phyloP scores from a whole-genome alignment of 64 coral and sea anemone species.

The Stichodactyla mertensii region DNA sequence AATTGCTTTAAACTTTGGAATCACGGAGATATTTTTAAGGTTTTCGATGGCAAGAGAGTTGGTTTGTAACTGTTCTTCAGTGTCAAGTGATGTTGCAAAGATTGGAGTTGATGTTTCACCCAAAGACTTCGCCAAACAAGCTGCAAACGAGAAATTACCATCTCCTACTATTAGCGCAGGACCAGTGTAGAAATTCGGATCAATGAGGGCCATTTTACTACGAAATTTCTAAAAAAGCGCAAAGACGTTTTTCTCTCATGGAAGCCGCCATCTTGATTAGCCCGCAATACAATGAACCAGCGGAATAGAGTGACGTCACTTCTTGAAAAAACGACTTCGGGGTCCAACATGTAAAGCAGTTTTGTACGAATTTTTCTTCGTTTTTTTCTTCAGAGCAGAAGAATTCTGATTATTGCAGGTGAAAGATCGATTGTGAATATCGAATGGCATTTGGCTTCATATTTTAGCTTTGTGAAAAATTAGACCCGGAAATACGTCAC shows the following conservation, averaged over 20 bases:
- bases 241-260: not conserved
- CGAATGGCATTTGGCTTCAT: too few species aligned
- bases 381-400: too few species aligned
- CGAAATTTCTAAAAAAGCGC: not conserved
- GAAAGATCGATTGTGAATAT: too few species aligned
- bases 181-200: constrained; percentile 37
- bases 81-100: constrained; percentile 78
- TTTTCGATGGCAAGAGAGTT: constrained; percentile 74
- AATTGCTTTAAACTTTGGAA: constrained; percentile 50
- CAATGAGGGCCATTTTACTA: constrained; percentile 56
- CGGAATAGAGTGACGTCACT: not conserved
- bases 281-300: not conserved
- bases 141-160: constrained; percentile 95
- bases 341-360: not conserved
- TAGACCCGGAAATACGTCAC: too few species aligned
- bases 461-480: not conserved
- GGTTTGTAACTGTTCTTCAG: constrained; percentile 26
- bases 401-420: too few species aligned
- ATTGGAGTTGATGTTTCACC: constrained; percentile 22
- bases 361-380: too few species aligned
- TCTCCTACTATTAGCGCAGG: constrained; percentile 81
- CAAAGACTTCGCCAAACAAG: constrained; percentile 47
- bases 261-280: constrained; percentile 23
- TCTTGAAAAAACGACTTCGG: too few species aligned
- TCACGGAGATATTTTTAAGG: constrained; percentile 36